A percentile compares a stretch with the other conserved stretches of the same genome.
These are phyloP conservation scores for Tetraodon nigroviridis DNA, from an alignment of 2,113 vertebrate species.

Conservation along the genomic window DNA sequence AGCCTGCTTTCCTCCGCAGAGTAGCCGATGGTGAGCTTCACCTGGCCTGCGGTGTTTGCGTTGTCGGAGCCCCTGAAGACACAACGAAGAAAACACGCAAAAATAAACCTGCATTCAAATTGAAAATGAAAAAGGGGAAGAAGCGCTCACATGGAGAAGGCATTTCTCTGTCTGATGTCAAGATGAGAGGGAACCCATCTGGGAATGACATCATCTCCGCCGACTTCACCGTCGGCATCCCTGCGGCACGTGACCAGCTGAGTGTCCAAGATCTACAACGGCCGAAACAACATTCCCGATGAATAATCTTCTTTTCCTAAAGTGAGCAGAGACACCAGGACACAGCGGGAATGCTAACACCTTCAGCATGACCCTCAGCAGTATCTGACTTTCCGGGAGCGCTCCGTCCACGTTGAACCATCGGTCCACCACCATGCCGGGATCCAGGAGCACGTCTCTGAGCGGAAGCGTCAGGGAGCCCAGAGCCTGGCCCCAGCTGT, in stretches of 20 bases:
- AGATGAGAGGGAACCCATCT: constrained; percentile 66
- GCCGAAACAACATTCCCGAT: not conserved
- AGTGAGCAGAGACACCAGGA: too few relatives aligned
- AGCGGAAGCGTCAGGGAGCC: constrained; percentile 78
- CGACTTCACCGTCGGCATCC: constrained; percentile 19
- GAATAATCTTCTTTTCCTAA: not conserved
- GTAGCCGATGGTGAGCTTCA: constrained; percentile 81
- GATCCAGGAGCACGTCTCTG: constrained; percentile 73
- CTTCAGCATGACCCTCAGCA: constrained; percentile 81
- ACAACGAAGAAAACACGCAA: constrained; percentile 12
- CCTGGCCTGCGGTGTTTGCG: constrained; percentile 59
- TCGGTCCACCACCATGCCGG: constrained; percentile 76
- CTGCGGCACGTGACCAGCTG: constrained; percentile 57
- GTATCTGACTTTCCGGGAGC: constrained; percentile 77
- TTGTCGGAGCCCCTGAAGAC: constrained; percentile 40
- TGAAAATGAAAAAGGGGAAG: not conserved
- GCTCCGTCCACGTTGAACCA: constrained; percentile 80
- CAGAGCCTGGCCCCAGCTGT: constrained; percentile 74
- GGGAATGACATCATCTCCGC: constrained; percentile 36
- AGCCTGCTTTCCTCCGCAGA: constrained; percentile 80
- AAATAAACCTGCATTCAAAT: not conserved
- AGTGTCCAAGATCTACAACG: constrained; percentile 69
- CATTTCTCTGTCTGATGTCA: constrained; percentile 64
- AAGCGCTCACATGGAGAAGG: constrained; percentile 55
- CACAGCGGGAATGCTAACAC: constrained; percentile 48